A percentile compares a stretch with the other conserved stretches of the same genome.
These are phyloP conservation scores for Drosophila pachea DNA, from an alignment of 1,140 invertebrate genomes.

Conservation along the genomic window DNA sequence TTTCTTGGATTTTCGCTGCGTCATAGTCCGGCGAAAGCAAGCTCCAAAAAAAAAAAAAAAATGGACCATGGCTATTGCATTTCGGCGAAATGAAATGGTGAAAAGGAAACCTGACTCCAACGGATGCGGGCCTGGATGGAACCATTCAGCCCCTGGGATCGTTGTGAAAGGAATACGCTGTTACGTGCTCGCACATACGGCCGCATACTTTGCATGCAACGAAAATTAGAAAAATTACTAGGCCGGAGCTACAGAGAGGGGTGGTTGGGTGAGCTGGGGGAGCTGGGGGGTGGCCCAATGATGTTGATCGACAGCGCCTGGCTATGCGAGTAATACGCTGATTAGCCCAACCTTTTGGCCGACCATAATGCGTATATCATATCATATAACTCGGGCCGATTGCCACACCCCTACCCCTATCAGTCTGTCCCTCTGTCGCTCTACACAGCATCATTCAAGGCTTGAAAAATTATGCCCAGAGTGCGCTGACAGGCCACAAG, in stretches of 20 bases:
- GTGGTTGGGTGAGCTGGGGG: neutral
- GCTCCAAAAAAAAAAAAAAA: too few species aligned
- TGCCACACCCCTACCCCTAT: too few species aligned
- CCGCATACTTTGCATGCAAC: constrained; percentile 4
- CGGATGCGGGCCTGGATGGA: too few species aligned
- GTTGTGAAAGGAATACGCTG: constrained; percentile 27
- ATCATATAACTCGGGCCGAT: neutral
- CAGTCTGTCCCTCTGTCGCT: too few species aligned
- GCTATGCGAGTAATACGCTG: too few species aligned
- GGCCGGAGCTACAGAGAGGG: too few species aligned
- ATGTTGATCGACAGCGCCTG: neutral
- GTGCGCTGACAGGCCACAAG: constrained; percentile 40
- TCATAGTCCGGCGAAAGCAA: too few species aligned
- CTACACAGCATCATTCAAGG: constrained; percentile 1
- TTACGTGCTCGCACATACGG: constrained; percentile 10
- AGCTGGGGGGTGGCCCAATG: neutral
- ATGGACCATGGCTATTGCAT: too few species aligned
- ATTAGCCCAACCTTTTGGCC: constrained; percentile 6
- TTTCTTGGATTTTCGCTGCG: too few species aligned
- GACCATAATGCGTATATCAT: constrained; percentile 11
- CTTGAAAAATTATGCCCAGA: constrained; percentile 19
- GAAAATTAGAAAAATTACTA: neutral
- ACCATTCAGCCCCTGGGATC: too few species aligned
- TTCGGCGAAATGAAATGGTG: too few species aligned
- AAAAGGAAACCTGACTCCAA: too few species aligned